Evolutionary conservation across 2,113 vertebrate genomes (phyloP).

Genomic region (Galemys pyrenaicus): DNA sequence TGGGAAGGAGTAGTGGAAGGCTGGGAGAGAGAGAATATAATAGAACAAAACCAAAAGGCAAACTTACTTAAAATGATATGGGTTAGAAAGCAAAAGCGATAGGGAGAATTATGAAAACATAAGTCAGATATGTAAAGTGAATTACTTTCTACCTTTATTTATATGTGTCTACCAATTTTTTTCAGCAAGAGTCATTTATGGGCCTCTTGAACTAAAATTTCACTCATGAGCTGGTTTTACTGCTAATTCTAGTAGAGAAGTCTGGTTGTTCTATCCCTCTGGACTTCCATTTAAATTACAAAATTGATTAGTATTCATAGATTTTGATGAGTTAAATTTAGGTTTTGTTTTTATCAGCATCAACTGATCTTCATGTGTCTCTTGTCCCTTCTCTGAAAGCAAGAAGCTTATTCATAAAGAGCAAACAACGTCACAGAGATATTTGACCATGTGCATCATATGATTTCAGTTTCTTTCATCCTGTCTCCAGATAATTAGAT

Average conservation of each 20-base stretch:
- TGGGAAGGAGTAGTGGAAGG: too few species aligned
- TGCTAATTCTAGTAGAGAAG: background rate
- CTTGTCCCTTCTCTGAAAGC: background rate
- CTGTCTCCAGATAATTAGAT: background rate
- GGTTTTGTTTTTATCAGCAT: conserved; percentile 51
- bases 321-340: conserved; percentile 50
- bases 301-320: conserved; percentile 48
- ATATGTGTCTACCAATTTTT: background rate
- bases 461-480: conserved; percentile 53
- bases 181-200: background rate
- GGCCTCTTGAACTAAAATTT: conserved; percentile 46
- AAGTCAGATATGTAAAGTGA: background rate
- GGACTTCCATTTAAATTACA: conserved; percentile 52
- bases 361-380: background rate
- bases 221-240: conserved; percentile 20
- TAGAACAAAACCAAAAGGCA: conserved; percentile 14
- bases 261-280: background rate
- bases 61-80: background rate
- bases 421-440: background rate
- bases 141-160: conserved; percentile 28
- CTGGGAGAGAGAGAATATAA: background rate
- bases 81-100: background rate
- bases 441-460: background rate
- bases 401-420: conserved; percentile 50
- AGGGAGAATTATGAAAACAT: background rate